Percentiles rank a stretch among this genome's conserved stretches.
Conservation (phyloP, 2,797 vertebrate species). For the Halcyon leucocephala region DNA sequence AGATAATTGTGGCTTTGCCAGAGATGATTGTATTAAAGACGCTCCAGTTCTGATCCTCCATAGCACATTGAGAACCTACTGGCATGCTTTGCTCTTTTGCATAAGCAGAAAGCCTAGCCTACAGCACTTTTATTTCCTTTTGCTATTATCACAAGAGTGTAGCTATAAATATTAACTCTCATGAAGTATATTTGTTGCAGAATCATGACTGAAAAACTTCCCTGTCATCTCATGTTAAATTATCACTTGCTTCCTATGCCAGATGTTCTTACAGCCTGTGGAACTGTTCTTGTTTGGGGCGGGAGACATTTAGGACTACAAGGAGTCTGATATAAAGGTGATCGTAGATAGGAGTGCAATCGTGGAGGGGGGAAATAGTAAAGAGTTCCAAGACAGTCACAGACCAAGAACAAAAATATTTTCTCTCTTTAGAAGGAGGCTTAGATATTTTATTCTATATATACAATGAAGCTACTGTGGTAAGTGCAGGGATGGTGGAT, state of each 20-base stretch:
- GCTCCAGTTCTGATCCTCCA: background rate
- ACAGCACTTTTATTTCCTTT: slow-evolving; percentile 5
- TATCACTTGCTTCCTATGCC: background rate
- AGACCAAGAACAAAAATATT: background rate
- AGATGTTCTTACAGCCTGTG: background rate
- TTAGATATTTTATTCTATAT: background rate
- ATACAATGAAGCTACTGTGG: background rate
- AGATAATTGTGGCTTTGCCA: background rate
- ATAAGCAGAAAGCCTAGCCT: background rate
- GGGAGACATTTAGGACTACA: background rate
- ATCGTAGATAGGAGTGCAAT: background rate
- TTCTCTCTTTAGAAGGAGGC: background rate
- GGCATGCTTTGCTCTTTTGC: background rate
- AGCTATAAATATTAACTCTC: slow-evolving; percentile 6
- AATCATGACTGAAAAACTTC: background rate
- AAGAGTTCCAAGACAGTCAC: background rate
- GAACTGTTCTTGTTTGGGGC: background rate
- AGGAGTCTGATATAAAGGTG: background rate
- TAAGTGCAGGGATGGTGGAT: background rate
- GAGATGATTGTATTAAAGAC: slow-evolving; percentile 10
- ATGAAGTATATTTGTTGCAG: background rate
- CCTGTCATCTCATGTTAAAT: background rate
- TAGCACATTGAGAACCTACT: background rate
- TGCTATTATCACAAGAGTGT: background rate
- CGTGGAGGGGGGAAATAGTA: fast-evolving